Conservation (phyloP, 2,113 vertebrate genomes). For the Chunga burmeisteri region DNA sequence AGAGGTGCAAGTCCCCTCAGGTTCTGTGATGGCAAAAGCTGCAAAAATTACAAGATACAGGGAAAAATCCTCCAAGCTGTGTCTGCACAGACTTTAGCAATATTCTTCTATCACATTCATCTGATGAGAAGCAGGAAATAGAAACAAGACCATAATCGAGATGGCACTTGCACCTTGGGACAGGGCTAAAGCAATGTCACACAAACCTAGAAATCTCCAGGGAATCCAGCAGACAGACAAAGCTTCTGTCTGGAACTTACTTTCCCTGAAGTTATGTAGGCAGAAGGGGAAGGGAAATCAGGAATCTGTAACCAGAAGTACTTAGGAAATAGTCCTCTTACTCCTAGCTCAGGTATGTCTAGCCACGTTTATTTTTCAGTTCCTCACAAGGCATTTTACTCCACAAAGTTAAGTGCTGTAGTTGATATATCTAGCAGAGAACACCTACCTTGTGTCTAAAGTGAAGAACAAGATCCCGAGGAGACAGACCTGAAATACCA, state of each 20-base stretch:
- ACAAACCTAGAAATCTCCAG: not conserved
- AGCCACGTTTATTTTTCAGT: not conserved
- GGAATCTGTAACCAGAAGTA: not conserved
- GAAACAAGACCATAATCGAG: not conserved
- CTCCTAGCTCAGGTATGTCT: not conserved
- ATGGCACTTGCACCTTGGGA: not conserved
- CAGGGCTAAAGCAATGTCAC: not conserved
- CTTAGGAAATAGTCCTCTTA: not conserved
- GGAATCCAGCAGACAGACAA: not conserved
- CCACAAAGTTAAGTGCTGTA: not conserved
- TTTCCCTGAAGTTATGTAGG: not conserved
- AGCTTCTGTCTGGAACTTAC: not conserved
- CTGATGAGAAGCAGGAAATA: not conserved
- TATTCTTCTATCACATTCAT: not conserved
- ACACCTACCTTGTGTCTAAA: conserved; percentile 92
- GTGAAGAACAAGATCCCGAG: conserved; percentile 95
- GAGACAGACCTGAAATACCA: conserved; percentile 85
- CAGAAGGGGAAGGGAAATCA: not conserved
- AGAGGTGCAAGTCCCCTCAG: not conserved
- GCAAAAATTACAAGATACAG: not conserved
- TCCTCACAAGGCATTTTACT: not conserved
- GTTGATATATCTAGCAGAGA: not conserved
- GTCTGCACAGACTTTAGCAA: not conserved
- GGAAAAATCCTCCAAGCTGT: not conserved
- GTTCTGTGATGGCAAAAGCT: not conserved